Conservation (phyloP, 2,888 invertebrate genomes). For the Microctonus brassicae region DNA sequence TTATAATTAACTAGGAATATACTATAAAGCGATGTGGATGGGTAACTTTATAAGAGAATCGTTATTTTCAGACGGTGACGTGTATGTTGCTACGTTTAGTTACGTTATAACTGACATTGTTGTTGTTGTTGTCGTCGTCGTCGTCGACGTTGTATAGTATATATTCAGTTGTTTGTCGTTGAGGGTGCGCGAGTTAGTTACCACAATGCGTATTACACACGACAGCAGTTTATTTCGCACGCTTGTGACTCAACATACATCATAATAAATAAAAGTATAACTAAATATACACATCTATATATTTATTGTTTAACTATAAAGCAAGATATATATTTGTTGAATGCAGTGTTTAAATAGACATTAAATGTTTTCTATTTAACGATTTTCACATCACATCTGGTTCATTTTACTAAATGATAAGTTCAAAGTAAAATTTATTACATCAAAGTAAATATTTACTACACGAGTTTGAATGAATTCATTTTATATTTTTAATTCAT, state of each 20-base stretch:
- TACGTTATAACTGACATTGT: neutral
- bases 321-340: neutral
- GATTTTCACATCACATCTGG: neutral
- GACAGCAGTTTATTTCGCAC: neutral
- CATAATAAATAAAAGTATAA: neutral
- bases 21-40: neutral
- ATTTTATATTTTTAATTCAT: neutral
- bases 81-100: neutral
- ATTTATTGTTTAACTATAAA: neutral
- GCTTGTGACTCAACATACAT: neutral
- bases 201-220: neutral
- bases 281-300: neutral
- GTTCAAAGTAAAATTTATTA: neutral
- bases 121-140: neutral
- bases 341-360: neutral
- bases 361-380: neutral
- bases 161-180: neutral
- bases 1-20: neutral
- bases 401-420: neutral
- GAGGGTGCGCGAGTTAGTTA: neutral
- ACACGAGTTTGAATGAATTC: neutral
- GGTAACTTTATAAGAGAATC: neutral
- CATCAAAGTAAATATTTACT: neutral
- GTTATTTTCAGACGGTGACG: neutral
- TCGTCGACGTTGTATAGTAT: neutral